Conservation (phyloP, 2,888 invertebrate species). For the Dendrolimus pini region DNA sequence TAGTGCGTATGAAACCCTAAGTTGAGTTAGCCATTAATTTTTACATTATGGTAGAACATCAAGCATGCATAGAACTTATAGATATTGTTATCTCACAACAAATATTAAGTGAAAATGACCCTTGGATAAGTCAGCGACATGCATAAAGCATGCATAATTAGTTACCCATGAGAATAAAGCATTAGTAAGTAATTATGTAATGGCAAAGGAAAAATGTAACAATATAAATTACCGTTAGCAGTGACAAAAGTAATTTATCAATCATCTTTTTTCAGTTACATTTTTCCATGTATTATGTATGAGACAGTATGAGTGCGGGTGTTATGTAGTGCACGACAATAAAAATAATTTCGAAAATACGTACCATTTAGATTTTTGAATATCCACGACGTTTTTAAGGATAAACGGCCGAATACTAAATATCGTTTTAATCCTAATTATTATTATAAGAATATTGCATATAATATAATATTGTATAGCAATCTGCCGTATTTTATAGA, state of each 20-base stretch:
- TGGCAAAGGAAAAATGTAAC: constrained; percentile 32
- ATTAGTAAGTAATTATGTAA: constrained; percentile 43
- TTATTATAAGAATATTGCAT: no score
- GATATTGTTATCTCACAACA: constrained; percentile 72
- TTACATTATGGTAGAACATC: constrained; percentile 14
- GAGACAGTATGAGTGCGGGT: constrained; percentile 53
- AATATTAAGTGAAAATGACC: constrained; percentile 49
- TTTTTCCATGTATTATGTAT: constrained; percentile 35
- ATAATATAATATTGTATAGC: no score
- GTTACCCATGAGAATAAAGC: constrained; percentile 37
- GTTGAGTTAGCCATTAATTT: neutral
- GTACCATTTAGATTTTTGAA: constrained; percentile 57
- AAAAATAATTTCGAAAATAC: constrained; percentile 61
- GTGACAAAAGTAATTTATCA: constrained; percentile 1
- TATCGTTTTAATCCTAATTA: constrained; percentile 4
- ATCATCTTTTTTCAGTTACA: constrained; percentile 11
- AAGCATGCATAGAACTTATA: constrained; percentile 32
- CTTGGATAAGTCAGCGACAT: constrained; percentile 22
- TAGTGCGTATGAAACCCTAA: no score
- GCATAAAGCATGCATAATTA: constrained; percentile 50
- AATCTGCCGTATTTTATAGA: no score
- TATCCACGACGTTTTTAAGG: constrained; percentile 34
- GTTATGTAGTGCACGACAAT: constrained; percentile 56
- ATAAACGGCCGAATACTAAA: constrained; percentile 18
- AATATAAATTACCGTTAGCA: neutral